Conservation (phyloP, 2,797 vertebrate species). For the Amazonetta brasiliensis region DNA sequence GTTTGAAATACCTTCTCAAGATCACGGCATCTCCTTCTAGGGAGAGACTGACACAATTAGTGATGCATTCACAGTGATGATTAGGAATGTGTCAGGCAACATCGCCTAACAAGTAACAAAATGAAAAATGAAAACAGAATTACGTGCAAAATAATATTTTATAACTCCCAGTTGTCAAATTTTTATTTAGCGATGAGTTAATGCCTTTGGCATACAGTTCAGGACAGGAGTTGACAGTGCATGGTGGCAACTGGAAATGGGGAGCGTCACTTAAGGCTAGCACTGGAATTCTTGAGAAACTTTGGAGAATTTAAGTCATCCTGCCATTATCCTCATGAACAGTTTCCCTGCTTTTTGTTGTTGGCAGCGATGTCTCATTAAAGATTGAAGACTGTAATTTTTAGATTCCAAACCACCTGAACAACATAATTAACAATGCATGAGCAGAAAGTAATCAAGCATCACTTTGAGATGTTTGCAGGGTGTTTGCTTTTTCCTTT, state of each 20-base stretch:
- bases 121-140: neutral
- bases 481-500: neutral
- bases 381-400: neutral
- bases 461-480: neutral
- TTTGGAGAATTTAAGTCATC: neutral
- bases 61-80: neutral
- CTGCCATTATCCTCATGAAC: neutral
- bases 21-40: neutral
- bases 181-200: neutral
- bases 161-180: neutral
- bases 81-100: neutral
- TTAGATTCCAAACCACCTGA: neutral
- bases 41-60: neutral
- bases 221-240: neutral
- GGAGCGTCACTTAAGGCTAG: neutral
- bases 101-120: neutral
- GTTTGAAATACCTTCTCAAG: neutral
- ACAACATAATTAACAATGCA: neutral
- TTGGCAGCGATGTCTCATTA: neutral
- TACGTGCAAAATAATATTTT: neutral
- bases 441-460: conserved; percentile 1
- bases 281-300: neutral
- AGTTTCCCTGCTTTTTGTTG: neutral
- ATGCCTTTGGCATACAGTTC: neutral
- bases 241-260: neutral